These are phyloP conservation scores for human (Homo sapiens) DNA, from an alignment of 2,113 vertebrate species.

Conservation along the genomic window GRCh38 chr13:28845001-28845500, in stretches of 20 bases:
- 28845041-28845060: too few species aligned
- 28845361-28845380: rapidly evolving
- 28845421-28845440: neutral
- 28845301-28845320: neutral
- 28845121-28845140: too few species aligned
- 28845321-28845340: neutral
- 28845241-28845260: neutral
- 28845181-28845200: too few species aligned
- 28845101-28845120: too few species aligned
- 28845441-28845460: neutral
- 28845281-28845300: neutral
- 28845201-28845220: too few species aligned
- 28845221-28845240: too few species aligned
- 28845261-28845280: neutral
- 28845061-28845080: too few species aligned
- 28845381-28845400: neutral
- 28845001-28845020: too few species aligned
- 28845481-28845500: neutral
- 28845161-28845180: too few species aligned
- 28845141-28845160: too few species aligned
- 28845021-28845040: too few species aligned
- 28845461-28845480: neutral
- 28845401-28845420: neutral
- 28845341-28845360: neutral
- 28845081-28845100: too few species aligned